phyloP scores from a whole-genome alignment of 2,113 vertebrate genomes.

The Grammomys surdaster region DNA sequence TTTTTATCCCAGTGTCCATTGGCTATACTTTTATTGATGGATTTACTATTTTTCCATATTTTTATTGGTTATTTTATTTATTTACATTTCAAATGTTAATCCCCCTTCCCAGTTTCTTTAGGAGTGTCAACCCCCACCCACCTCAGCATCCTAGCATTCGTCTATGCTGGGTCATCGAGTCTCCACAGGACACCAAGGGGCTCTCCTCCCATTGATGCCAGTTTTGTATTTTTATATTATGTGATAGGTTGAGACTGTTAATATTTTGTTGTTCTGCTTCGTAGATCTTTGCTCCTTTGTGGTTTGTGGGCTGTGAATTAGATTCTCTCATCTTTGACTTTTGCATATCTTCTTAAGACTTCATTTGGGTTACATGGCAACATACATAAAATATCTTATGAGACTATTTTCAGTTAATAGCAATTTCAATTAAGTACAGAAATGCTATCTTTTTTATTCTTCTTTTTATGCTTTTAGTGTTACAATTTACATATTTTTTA shows the following conservation, averaged over 20 bases:
- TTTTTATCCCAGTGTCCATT: neutral
- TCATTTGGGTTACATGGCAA: neutral
- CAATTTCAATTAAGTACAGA: neutral
- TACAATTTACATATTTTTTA: neutral
- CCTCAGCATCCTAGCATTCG: too few relatives aligned
- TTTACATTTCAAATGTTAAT: too few relatives aligned
- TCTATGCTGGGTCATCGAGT: too few relatives aligned
- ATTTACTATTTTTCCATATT: neutral
- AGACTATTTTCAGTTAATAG: neutral
- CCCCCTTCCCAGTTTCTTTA: too few relatives aligned
- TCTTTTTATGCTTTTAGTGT: neutral
- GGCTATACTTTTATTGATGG: neutral
- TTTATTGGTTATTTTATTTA: too few relatives aligned
- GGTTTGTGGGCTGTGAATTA: neutral
- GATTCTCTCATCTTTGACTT: neutral
- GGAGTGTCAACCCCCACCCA: too few relatives aligned
- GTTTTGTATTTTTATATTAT: neutral
- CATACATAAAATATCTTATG: neutral
- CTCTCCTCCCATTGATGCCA: too few relatives aligned
- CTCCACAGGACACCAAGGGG: too few relatives aligned
- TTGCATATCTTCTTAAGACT: neutral
- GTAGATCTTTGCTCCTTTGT: neutral
- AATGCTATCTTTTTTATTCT: neutral
- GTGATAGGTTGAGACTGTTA: neutral
- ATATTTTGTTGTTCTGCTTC: neutral